Conservation (phyloP, 2,797 vertebrate genomes). For the Chromobotia macracanthus region DNA sequence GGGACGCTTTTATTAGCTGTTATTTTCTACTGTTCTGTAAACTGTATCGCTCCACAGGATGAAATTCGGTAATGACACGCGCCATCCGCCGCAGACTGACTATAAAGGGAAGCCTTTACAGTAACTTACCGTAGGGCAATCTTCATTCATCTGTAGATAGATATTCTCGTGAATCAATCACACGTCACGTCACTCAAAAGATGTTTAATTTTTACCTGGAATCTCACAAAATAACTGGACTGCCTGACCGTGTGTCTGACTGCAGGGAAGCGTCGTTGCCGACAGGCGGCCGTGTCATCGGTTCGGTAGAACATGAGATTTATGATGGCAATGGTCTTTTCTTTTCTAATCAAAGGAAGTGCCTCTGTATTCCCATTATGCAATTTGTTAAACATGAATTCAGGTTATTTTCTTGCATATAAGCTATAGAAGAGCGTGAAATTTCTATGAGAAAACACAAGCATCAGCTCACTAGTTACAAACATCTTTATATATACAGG, state of each 20-base stretch:
- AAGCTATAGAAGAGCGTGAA: conserved; percentile 81
- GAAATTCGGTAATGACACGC: too few species aligned
- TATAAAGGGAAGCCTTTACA: conserved; percentile 77
- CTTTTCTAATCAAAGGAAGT: conserved; percentile 84
- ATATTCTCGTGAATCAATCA: conserved; percentile 52
- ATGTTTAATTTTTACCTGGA: conserved; percentile 50
- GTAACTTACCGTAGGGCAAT: conserved; percentile 69
- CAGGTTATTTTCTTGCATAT: conserved; percentile 86
- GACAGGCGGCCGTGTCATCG: conserved; percentile 67
- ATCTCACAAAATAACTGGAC: conserved; percentile 87
- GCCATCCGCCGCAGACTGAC: conserved; percentile 60
- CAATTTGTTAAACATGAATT: conserved; percentile 86
- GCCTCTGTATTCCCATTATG: conserved; percentile 87
- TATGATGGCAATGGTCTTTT: conserved; percentile 72
- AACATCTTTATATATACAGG: conserved; percentile 83
- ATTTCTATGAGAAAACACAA: conserved; percentile 70
- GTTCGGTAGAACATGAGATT: conserved; percentile 69
- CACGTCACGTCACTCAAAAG: conserved; percentile 41
- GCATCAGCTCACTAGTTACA: conserved; percentile 79
- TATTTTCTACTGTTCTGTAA: neutral
- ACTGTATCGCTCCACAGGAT: neutral
- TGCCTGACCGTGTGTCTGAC: conserved; percentile 78
- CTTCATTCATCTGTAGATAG: conserved; percentile 73
- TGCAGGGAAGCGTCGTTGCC: conserved; percentile 76
- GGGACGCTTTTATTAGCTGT: conserved; percentile 15